These are phyloP conservation scores for Hycleus cichorii DNA, from an alignment of 1,140 invertebrate genomes.

Conservation along the genomic window DNA sequence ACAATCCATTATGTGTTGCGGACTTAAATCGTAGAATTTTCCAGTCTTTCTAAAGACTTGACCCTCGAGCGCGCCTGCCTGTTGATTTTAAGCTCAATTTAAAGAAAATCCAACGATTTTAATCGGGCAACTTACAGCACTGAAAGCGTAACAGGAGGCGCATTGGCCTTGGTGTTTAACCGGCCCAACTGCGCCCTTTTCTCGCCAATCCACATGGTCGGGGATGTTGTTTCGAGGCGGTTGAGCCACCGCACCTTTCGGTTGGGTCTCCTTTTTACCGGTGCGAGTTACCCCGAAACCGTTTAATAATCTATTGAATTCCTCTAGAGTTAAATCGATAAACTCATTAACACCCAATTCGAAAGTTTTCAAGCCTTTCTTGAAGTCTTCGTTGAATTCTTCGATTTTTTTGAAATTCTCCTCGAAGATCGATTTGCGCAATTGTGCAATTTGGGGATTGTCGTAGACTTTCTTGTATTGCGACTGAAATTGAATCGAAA, in stretches of 20 bases:
- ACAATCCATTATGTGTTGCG: constrained; percentile 27
- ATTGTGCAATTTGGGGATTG: constrained; percentile 61
- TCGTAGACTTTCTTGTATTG: constrained; percentile 52
- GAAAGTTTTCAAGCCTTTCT: constrained; percentile 14
- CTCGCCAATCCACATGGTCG: constrained; percentile 71
- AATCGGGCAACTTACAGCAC: constrained; percentile 48
- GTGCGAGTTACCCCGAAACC: not conserved
- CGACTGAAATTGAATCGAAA: not conserved
- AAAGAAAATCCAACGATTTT: constrained; percentile 12
- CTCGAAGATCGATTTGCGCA: constrained; percentile 51
- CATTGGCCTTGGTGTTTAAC: constrained; percentile 89
- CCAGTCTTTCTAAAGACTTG: constrained; percentile 10
- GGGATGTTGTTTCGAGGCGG: not conserved
- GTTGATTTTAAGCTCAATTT: too few relatives aligned
- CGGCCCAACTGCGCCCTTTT: constrained; percentile 73
- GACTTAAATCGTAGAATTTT: constrained; percentile 16
- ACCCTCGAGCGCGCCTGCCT: constrained; percentile 25
- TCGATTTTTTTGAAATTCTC: constrained; percentile 17
- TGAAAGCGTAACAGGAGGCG: constrained; percentile 90
- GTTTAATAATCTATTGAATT: constrained; percentile 12
- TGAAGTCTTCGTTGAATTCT: constrained; percentile 14
- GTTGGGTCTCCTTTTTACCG: not conserved
- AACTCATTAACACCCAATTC: constrained; percentile 16
- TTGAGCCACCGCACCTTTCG: not conserved
- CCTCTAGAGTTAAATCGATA: constrained; percentile 9